phyloP scores from a whole-genome alignment of 1,140 invertebrate genomes.

The Drosophila littoralis region DNA sequence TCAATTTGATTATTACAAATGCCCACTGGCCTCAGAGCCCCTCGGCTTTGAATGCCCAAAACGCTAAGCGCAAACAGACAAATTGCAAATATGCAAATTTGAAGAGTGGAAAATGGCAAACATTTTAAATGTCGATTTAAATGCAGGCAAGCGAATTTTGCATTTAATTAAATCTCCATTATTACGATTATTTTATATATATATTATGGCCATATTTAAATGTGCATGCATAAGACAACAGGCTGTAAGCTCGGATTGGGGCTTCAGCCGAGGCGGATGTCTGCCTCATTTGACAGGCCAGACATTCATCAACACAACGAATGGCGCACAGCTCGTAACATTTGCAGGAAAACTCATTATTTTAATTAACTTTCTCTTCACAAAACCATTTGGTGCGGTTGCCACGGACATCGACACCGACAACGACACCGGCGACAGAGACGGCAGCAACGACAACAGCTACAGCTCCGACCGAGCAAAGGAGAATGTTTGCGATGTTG shows the following conservation, averaged over 20 bases:
- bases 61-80: conserved; percentile 52
- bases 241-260: conserved; percentile 7
- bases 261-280: conserved; percentile 1
- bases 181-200: conserved; percentile 67
- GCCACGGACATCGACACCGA: conserved; percentile 56
- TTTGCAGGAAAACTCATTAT: conserved; percentile 81
- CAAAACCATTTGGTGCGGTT: conserved; percentile 58
- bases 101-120: conserved; percentile 53
- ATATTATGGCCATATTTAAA: conserved; percentile 27
- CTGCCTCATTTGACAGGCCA: conserved; percentile 60
- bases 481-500: conserved; percentile 29
- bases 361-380: conserved; percentile 84
- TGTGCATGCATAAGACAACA: conserved; percentile 6
- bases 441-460: not conserved
- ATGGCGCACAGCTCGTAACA: conserved; percentile 49
- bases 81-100: conserved; percentile 75
- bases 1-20: conserved; percentile 77
- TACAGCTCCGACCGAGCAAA: conserved; percentile 3
- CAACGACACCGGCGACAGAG: conserved; percentile 3
- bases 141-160: conserved; percentile 38
- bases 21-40: conserved; percentile 22
- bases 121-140: conserved; percentile 58
- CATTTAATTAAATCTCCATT: conserved; percentile 81
- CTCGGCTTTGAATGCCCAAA: conserved; percentile 9
- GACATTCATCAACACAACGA: conserved; percentile 66